Evolutionary conservation across 2,113 vertebrate species (phyloP), one percentile per base, ranked within the genome.

Genomic region (Notiomystis cincta): DNA sequence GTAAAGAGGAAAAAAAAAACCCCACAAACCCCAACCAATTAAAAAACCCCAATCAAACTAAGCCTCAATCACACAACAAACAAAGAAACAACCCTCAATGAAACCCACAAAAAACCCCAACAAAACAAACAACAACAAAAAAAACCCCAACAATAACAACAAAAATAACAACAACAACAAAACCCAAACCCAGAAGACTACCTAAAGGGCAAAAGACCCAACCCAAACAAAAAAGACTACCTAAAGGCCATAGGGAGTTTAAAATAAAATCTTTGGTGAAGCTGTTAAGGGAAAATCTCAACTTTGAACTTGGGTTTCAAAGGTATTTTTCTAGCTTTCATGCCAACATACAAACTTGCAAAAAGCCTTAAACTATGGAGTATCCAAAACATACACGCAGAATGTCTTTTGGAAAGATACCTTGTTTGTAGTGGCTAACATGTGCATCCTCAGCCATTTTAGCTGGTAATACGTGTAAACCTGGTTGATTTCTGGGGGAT

Each of bases 11-110:
- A 12, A 5, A 13, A 37, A 57, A 24, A 10, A 17, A 2, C 3
- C 4, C 8, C 3, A 0, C 35, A 48, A 64, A 14, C 18, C 2
- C 5, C 16, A 50, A 21, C 16, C 12, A 16, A 25, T 6, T 4
- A 16, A 30, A 35, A 66, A 35, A 7, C 11, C 15, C 13, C 20
- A 66, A 50, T 9, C 25, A 48, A 56, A 15, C 25, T 25, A 38
- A 17, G 53, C 15, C 15, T 15, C 60, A 31, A 30, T 8, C 21
- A n/a, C 23, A 11, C 11, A n/a, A n/a, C n/a, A 71, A 58, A 2
- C 14, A 47, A 48, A 8, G 18, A 11, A 73, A 8, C 20, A 37
- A 11, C 17, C n/a, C 9, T 11, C 22, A 38, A 37, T 7, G 13
- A 81, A 69, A 58, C 14, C 7, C 13, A 42, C 31, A n/a, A 64